These are phyloP conservation scores for Sycophila sp. DNA, from an alignment of 1,140 invertebrate species.

Conservation along the genomic window DNA sequence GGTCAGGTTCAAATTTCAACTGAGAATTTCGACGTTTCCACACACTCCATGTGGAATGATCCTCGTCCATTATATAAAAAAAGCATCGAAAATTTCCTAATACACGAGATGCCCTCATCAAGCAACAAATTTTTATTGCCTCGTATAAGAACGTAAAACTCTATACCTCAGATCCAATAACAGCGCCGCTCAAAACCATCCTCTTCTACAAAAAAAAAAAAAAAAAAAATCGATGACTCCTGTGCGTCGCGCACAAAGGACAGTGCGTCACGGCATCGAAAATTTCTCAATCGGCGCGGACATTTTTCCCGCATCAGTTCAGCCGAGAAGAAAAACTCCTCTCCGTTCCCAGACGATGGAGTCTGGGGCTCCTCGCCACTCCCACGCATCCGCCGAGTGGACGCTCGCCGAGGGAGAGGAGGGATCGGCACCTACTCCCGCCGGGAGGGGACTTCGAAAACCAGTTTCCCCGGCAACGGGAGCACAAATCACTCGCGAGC, in stretches of 20 bases:
- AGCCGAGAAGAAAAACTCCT: background rate
- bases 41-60: no score
- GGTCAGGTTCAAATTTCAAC: no score
- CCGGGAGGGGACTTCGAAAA: no score
- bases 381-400: slow-evolving; percentile 46
- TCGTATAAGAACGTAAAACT: slow-evolving; percentile 10
- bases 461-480: slow-evolving; percentile 46
- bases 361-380: slow-evolving; percentile 13
- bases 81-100: no score
- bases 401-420: slow-evolving; percentile 24
- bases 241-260: background rate
- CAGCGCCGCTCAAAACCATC: background rate
- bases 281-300: slow-evolving; percentile 36
- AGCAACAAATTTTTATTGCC: slow-evolving; percentile 1
- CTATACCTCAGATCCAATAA: slow-evolving; percentile 6
- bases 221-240: background rate
- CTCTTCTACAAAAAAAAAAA: background rate
- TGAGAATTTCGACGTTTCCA: no score
- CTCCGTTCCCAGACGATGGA: no score
- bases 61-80: no score
- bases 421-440: no score
- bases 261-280: slow-evolving; percentile 30
- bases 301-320: background rate
- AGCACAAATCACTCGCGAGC: slow-evolving; percentile 54
- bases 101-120: background rate